Percentiles rank a stretch among this genome's conserved stretches.
phyloP scores from a whole-genome alignment of 2,888 invertebrate genomes.

The Ecdyonurus torrentis region DNA sequence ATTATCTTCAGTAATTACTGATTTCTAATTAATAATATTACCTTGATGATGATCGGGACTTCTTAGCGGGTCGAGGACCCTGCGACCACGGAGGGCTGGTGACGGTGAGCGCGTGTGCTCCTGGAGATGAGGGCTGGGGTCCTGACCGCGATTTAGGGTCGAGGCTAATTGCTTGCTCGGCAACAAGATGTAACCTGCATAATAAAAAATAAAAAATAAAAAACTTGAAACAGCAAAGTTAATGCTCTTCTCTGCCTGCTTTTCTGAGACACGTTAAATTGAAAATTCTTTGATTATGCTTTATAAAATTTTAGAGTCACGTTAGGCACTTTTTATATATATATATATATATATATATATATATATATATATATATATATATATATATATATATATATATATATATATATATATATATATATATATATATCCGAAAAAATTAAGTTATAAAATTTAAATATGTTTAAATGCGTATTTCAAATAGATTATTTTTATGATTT shows the following conservation, averaged over 20 bases:
- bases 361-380: neutral
- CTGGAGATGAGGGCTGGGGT: neutral
- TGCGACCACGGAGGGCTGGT: slow-evolving; percentile 8
- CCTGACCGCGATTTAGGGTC: neutral
- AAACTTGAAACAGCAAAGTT: too few species aligned
- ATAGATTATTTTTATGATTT: too few species aligned
- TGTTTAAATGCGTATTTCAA: too few species aligned
- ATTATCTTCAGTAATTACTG: too few species aligned
- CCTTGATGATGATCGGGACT: slow-evolving; percentile 4
- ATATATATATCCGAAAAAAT: too few species aligned
- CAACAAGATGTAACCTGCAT: neutral
- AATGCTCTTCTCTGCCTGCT: too few species aligned
- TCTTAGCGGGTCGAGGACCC: slow-evolving; percentile 8
- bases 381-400: neutral
- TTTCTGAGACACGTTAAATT: too few species aligned
- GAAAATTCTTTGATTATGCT: too few species aligned
- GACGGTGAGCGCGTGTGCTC: slow-evolving; percentile 2
- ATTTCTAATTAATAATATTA: too few species aligned
- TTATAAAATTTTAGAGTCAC: too few species aligned
- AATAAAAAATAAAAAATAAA: neutral
- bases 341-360: neutral
- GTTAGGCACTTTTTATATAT: neutral
- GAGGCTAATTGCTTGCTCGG: slow-evolving; percentile 1
- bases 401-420: too few species aligned
- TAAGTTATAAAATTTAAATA: too few species aligned